Evolutionary conservation across 2,113 vertebrate species (phyloP), one percentile per base, ranked within the genome.

Genomic region (Aythya baeri): DNA sequence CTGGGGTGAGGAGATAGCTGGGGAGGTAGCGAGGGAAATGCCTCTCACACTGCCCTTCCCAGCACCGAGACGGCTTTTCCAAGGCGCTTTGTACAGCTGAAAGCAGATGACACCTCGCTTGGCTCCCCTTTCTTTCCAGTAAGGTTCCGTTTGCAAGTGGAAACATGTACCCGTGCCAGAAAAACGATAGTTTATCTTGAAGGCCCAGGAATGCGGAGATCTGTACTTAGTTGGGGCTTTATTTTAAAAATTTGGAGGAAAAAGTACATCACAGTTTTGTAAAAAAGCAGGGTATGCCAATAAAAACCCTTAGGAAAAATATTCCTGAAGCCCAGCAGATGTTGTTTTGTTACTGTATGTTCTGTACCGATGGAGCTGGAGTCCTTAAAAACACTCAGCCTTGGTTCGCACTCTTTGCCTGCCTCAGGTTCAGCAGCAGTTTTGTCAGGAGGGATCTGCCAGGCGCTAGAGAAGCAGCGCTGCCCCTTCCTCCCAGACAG

Each of bases 121-220:
- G 94, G 78, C 84, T 91, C 75, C 22, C 0, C 0, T 67, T 97
- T 93, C 34, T 21, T 94, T 90, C 66, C 73, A 91, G 29, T 65
- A 70, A 94, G 91, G 70, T 93, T 96, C 86, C 6, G 1, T 86
- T 95, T 93, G 94, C 81, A 84, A 95, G 71, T 95, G 95, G 94
- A 97, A 97, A 97, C 76, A 73, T 77, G 71, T 91, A 90, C 81
- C 74, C 67, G 65, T 54, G 88, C 96, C 87, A 96, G 74, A 89
- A 76, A 31, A 27, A 50, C 49, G 52, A 65, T 58, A 52, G 87
- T 97, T 97, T 96, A 93, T 97, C 91, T 96, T 85, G 82, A 96
- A 95, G 66, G 38, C 67, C n/a, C 68, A 83, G 84, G 92, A 96
- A 82, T 88, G 81, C 23, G 17, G 83, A 71, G 75, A 95, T 95